phyloP scores from a whole-genome alignment of 2,797 vertebrate genomes.

The Eidolon dupreanum region DNA sequence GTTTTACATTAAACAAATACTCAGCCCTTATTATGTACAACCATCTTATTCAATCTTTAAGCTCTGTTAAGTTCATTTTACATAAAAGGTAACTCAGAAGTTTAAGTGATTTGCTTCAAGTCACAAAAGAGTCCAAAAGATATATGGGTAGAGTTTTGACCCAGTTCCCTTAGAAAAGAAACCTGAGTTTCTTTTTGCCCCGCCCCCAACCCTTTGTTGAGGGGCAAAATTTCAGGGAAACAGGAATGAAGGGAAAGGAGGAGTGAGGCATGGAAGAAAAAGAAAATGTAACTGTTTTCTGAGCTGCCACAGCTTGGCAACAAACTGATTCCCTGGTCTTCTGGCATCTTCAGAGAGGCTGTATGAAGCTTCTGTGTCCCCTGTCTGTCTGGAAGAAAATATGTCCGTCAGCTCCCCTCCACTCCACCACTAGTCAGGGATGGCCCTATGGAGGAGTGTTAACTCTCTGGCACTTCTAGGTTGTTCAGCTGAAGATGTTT shows the following conservation, averaged over 20 bases:
- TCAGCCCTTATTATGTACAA: neutral
- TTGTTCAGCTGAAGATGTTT: neutral
- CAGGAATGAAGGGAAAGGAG: neutral
- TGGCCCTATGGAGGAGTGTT: neutral
- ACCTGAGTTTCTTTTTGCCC: neutral
- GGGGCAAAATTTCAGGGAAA: neutral
- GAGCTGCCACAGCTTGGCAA: too few species aligned
- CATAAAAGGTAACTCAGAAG: conserved; percentile 11
- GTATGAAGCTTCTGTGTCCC: neutral
- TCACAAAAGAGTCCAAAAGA: neutral
- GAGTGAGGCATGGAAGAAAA: neutral
- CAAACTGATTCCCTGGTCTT: neutral
- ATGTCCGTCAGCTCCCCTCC: neutral
- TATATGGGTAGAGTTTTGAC: neutral
- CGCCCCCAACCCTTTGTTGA: neutral
- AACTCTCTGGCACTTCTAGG: neutral
- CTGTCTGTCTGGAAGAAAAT: neutral
- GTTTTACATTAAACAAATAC: conserved; percentile 45
- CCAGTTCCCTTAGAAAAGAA: neutral
- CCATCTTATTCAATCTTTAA: neutral
- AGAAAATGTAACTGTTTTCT: neutral
- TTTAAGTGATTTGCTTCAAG: conserved; percentile 5
- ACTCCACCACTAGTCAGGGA: neutral
- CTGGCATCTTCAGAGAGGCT: neutral
- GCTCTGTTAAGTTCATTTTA: conserved; percentile 33